Evolutionary conservation across 2,797 vertebrate species (phyloP).

Genomic region (Coregonus ussuriensis): DNA sequence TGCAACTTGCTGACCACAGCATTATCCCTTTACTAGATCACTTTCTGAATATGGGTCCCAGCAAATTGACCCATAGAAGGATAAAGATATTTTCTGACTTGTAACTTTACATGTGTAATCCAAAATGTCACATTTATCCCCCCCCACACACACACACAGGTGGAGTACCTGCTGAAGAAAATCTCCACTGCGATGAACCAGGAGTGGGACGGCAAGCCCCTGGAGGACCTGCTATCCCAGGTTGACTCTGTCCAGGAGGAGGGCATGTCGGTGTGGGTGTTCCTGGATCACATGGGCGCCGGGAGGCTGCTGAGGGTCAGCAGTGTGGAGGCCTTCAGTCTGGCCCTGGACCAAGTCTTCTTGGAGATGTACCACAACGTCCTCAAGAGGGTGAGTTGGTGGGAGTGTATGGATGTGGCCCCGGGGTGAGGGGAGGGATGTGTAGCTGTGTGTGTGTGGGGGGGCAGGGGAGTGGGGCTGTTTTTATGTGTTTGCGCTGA

Average conservation of each 20-base stretch:
- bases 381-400: constrained; percentile 66
- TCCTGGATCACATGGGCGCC: constrained; percentile 72
- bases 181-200: constrained; percentile 74
- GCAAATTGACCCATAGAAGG: no score
- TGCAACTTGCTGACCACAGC: neutral
- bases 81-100: no score
- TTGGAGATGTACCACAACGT: constrained; percentile 83
- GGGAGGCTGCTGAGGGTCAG: constrained; percentile 68
- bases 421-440: no score
- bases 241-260: constrained; percentile 60
- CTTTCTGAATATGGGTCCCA: no score
- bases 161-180: constrained; percentile 82
- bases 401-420: no score
- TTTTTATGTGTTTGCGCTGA: neutral
- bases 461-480: no score
- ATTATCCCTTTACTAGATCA: no score
- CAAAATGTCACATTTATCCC: no score
- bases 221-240: constrained; percentile 71
- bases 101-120: no score
- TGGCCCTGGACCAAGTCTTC: constrained; percentile 78
- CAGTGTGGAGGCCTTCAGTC: constrained; percentile 73
- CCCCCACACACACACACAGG: constrained; percentile 47
- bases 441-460: constrained; percentile 43
- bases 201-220: constrained; percentile 75
- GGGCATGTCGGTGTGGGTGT: constrained; percentile 75